Conservation (phyloP, 1,140 invertebrate species). For the Tenebrio molitor region DNA sequence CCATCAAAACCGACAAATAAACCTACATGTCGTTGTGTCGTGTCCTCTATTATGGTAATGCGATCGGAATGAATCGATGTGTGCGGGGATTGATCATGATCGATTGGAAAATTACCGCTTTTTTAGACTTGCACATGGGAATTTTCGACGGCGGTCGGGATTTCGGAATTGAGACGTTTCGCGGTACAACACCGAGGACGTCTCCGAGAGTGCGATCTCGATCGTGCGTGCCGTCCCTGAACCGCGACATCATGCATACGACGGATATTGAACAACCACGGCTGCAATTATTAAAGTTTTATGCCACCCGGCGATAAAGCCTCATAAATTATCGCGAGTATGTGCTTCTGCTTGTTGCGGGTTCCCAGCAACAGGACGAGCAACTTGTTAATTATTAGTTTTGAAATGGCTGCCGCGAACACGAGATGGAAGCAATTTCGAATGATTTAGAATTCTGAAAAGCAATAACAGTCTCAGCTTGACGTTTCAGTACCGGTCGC, state of each 20-base stretch:
- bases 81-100: constrained; percentile 4
- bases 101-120: neutral
- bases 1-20: constrained; percentile 29
- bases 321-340: neutral
- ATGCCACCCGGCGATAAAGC: neutral
- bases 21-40: constrained; percentile 7
- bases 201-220: neutral
- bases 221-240: neutral
- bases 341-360: neutral
- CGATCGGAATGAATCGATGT: neutral
- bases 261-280: neutral
- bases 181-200: too few relatives aligned
- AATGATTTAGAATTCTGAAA: constrained; percentile 6
- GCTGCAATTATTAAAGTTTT: neutral
- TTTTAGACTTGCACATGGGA: neutral
- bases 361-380: too few relatives aligned
- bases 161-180: too few relatives aligned
- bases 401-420: neutral
- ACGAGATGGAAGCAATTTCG: too few relatives aligned
- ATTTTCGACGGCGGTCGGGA: too few relatives aligned
- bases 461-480: neutral
- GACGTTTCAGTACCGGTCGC: neutral
- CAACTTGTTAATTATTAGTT: neutral
- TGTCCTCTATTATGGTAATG: constrained; percentile 13
- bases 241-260: neutral